phyloP scores from a whole-genome alignment of 2,113 vertebrate species.

The Anguilla japonica region DNA sequence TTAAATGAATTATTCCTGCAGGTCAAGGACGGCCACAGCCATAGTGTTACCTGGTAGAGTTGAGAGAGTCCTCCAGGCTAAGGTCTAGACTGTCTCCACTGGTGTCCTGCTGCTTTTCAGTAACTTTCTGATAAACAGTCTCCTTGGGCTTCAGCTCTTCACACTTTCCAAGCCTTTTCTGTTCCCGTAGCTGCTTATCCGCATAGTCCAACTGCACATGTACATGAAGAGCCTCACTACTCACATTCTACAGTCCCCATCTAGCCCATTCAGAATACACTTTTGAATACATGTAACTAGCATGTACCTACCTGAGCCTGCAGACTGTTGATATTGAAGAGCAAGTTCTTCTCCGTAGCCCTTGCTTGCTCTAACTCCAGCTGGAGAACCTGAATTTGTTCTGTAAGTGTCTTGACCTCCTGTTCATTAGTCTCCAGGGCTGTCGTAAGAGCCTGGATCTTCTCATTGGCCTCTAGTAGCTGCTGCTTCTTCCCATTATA shows the following conservation, averaged over 20 bases:
- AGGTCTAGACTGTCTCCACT: slow-evolving; percentile 84
- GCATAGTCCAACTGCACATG: slow-evolving; percentile 74
- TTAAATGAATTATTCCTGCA: neutral
- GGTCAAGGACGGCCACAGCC: neutral
- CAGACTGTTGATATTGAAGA: slow-evolving; percentile 70
- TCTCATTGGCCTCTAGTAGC: slow-evolving; percentile 74
- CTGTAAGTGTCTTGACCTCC: slow-evolving; percentile 65
- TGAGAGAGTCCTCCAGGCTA: slow-evolving; percentile 73
- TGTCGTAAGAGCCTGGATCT: slow-evolving; percentile 62
- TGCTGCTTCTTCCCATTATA: slow-evolving; percentile 86
- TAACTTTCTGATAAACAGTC: slow-evolving; percentile 21
- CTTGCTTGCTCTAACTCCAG: slow-evolving; percentile 74
- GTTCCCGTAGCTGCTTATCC: slow-evolving; percentile 71
- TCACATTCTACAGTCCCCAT: neutral
- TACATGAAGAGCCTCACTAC: neutral
- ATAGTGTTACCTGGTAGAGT: slow-evolving; percentile 69
- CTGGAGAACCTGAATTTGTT: slow-evolving; percentile 65
- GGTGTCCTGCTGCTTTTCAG: slow-evolving; percentile 55
- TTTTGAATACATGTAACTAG: neutral
- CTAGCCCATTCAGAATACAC: neutral
- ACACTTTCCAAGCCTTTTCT: slow-evolving; percentile 59
- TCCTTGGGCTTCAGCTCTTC: slow-evolving; percentile 59
- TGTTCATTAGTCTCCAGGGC: slow-evolving; percentile 69
- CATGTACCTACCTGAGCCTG: slow-evolving; percentile 77
- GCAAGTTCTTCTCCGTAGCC: slow-evolving; percentile 70